These are phyloP conservation scores for Siphamia tubifer DNA, from an alignment of 2,113 vertebrate genomes.

Conservation along the genomic window DNA sequence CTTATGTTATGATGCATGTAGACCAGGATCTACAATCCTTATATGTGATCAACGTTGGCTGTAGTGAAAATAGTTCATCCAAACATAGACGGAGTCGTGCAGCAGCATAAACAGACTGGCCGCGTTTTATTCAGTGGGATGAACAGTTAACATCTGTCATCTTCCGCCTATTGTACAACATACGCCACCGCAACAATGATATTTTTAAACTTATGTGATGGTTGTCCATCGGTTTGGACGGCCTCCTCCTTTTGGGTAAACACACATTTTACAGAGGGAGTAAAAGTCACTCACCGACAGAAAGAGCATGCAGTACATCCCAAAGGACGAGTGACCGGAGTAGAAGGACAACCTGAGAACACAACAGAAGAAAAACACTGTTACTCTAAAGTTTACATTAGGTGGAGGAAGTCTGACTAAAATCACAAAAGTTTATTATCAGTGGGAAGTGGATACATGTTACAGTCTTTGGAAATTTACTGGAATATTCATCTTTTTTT, in stretches of 20 bases:
- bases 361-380: not conserved
- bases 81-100: not conserved
- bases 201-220: constrained; percentile 27
- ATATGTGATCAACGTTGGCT: no score
- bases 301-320: constrained; percentile 98
- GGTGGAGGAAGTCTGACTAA: no score
- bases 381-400: no score
- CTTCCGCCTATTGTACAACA: constrained; percentile 35
- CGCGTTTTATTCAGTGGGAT: constrained; percentile 6
- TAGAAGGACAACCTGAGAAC: constrained; percentile 90
- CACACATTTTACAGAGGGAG: not conserved
- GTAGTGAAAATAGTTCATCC: no score
- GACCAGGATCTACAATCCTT: no score
- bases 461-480: no score
- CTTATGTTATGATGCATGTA: no score
- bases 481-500: no score
- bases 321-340: constrained; percentile 95
- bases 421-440: no score
- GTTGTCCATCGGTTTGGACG: not conserved
- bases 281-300: constrained; percentile 88
- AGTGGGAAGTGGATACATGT: no score
- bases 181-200: constrained; percentile 44
- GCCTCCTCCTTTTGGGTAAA: constrained; percentile 27
- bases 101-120: not conserved
- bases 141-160: not conserved